Base-by-base conservation (phyloP, 2,797 vertebrate genomes). In the Squalus acanthias region DNA sequence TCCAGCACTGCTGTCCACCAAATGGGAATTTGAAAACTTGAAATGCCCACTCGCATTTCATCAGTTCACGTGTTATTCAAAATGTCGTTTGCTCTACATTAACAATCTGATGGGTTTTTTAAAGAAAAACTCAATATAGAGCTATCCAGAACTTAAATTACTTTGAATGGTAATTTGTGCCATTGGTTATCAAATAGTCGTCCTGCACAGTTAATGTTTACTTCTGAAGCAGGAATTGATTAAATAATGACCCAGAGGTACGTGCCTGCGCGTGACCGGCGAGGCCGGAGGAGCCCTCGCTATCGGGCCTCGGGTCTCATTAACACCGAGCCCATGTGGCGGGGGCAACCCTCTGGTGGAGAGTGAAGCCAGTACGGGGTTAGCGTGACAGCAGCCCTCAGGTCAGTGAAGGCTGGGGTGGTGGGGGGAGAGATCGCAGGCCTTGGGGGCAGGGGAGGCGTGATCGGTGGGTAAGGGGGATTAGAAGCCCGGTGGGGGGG, bases 401-500 rank as follows among this genome's bases (percentile, higher is more conserved):
- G 39, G 39, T 76, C 0, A 10, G 74, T 50, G 82, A 85, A 85
- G 20, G 82, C 46, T 10, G 82, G 82, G 7, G 46, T 46, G 46
- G 8, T 12, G 82, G 15, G 46, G 17, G 6, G 46, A 24, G 46
- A 46, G 20, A 7, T 46, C 46, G 17, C 2, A 13, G 39, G 4
- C 17, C 39, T 22, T 24, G 6, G 39, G 82, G 13, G 9, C 0
- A 4, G 76, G 39, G n/a, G 3, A 39, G 33, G 9, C 2, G 10
- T n/a, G 20, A 6, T 22, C 20, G 17, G 39, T 50, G 46, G 39
- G 8, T 85, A 15, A 50, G 20, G 82, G 79, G 10, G 33, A n/a
- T n/a, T 3, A 3, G 74, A 12, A 33, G 74, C 33, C 10, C 0
- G 0, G n/a, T n/a, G n/a, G n/a, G n/a, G n/a, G n/a, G n/a, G n/a